A percentile compares a stretch with the other conserved stretches of the same genome.
These are phyloP conservation scores for Perodicticus potto DNA, from an alignment of 2,797 vertebrate species.

Conservation along the genomic window DNA sequence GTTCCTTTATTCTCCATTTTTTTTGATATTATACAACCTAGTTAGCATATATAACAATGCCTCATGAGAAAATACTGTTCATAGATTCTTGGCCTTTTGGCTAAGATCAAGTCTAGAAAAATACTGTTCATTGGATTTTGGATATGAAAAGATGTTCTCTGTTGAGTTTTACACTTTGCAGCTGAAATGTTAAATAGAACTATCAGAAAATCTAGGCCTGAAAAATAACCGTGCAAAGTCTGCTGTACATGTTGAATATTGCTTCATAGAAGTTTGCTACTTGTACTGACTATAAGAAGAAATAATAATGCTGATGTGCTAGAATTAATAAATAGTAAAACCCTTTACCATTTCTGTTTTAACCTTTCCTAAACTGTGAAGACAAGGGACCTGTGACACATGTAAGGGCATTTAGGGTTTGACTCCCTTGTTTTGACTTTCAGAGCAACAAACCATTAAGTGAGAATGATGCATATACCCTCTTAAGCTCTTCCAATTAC, in stretches of 20 bases:
- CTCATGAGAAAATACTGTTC: neutral
- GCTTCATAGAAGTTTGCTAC: neutral
- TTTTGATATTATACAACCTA: neutral
- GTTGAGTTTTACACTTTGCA: slow-evolving; percentile 35
- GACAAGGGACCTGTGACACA: neutral
- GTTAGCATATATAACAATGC: neutral
- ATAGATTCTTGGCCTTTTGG: too few relatives aligned
- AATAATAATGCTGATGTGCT: slow-evolving; percentile 1
- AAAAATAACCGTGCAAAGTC: slow-evolving; percentile 9
- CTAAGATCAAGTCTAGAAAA: neutral
- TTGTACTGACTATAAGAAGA: neutral
- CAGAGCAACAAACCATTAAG: slow-evolving; percentile 44
- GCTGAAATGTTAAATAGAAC: slow-evolving; percentile 40
- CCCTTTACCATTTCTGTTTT: neutral
- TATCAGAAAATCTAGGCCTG: neutral
- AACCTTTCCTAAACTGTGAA: slow-evolving; percentile 29
- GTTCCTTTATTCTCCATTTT: slow-evolving; percentile 18
- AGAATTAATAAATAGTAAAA: slow-evolving; percentile 29
- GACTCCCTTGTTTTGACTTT: slow-evolving; percentile 54
- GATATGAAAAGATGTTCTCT: neutral
- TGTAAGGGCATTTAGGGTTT: neutral
- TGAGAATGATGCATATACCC: neutral
- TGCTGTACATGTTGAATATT: neutral
- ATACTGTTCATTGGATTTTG: neutral
- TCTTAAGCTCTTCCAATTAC: neutral